Conservation (phyloP, 2,888 invertebrate genomes). For the Mythimna pallens region DNA sequence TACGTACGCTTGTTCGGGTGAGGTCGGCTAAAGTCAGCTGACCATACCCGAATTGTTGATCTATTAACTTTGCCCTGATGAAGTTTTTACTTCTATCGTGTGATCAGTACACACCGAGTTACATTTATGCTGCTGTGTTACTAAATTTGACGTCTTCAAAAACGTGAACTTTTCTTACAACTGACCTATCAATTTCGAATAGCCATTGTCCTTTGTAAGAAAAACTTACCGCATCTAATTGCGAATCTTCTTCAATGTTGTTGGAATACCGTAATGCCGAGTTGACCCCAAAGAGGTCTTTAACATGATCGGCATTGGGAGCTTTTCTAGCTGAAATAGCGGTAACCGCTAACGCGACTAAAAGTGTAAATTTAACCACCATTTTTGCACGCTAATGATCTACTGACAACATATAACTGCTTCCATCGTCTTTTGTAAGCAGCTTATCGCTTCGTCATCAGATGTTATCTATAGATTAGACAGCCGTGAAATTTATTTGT, state of each 20-base stretch:
- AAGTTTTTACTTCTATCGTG: too few relatives aligned
- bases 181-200: too few relatives aligned
- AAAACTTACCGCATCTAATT: constrained; percentile 77
- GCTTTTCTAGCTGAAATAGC: constrained; percentile 67
- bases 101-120: too few relatives aligned
- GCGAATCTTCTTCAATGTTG: constrained; percentile 74
- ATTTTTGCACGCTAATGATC: constrained; percentile 60
- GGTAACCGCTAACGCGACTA: constrained; percentile 62
- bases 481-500: constrained; percentile 16
- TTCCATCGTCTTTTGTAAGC: constrained; percentile 51
- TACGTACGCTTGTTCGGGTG: too few relatives aligned
- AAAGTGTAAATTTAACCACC: constrained; percentile 65
- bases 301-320: constrained; percentile 73
- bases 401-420: constrained; percentile 17
- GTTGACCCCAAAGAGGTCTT: constrained; percentile 59
- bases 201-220: too few relatives aligned
- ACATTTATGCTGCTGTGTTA: too few relatives aligned
- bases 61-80: too few relatives aligned
- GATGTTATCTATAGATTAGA: constrained; percentile 51
- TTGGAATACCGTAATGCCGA: constrained; percentile 65
- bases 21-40: too few relatives aligned
- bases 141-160: too few relatives aligned
- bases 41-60: too few relatives aligned
- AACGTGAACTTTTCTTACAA: too few relatives aligned
- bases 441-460: constrained; percentile 52